Base-by-base conservation (phyloP, 2,113 vertebrate species). In the Gymnocephalus cernua region DNA sequence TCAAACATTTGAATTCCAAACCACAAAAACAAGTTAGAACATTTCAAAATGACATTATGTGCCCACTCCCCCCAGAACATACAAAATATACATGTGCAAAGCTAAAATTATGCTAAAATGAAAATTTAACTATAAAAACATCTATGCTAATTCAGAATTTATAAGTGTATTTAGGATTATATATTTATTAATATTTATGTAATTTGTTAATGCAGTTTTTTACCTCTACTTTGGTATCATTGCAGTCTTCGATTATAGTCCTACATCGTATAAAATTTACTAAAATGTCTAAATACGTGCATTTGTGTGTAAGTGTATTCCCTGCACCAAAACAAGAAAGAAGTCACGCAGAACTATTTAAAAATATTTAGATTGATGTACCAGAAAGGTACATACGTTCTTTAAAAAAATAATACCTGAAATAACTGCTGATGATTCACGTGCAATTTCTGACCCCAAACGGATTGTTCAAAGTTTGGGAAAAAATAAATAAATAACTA, bases 1-100 rank as follows among this genome's bases (percentile, higher is more conserved):
- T 88, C 89, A 94, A 83, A 95, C 93, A 95, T 90, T 93, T 94
- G 90, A 90, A 94, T 93, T 94, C 86, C 91, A 95, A 93, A 90
- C 88, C 90, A 93, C 93, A 93, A 90, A 86, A 91, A 81, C 88
- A 93, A 81, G 83, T 74, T 63, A 64, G 79, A 77, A 91, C 88
- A 92, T 92, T 91, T 87, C 76, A 92, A 86, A 90, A 87, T 80
- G 54, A 92, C 87, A 93, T 71, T 67, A 25, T 57, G 64, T 77
- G 63, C 76, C 67, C 51, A 29, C 63, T 38, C 58, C 66, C 72
- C 59, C 74, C 62, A 51, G 3, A 76, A 69, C 61, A 78, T 27
- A 82, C 27, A 81, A 68, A 38, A 76, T 32, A 82, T 48, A 88
- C 84, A 87, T 92, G 91, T 93, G 91, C 91, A 87, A 82, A 80